Conservation (phyloP, 2,113 vertebrate genomes). For the Eonycteris spelaea region DNA sequence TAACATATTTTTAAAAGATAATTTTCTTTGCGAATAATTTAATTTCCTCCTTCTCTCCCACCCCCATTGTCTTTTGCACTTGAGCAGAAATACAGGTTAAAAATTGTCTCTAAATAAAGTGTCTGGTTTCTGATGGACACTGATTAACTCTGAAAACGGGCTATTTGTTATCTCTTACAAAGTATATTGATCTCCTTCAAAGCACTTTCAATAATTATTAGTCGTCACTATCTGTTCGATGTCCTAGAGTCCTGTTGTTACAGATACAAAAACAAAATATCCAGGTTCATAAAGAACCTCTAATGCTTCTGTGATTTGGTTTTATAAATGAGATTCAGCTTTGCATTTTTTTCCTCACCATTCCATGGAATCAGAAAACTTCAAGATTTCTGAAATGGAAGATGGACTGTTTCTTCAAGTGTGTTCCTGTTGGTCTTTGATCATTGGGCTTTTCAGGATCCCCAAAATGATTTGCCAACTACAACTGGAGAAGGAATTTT, state of each 20-base stretch:
- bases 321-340: not conserved
- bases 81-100: not conserved
- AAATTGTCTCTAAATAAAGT: slow-evolving; percentile 15
- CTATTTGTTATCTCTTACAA: slow-evolving; percentile 15
- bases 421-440: not conserved
- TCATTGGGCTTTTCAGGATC: not conserved
- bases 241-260: not conserved
- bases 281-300: not conserved
- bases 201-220: not conserved
- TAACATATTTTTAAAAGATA: not conserved
- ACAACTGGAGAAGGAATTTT: not conserved
- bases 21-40: not conserved
- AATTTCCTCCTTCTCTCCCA: not conserved
- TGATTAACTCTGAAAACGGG: not conserved
- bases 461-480: not conserved
- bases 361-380: not conserved
- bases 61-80: not conserved
- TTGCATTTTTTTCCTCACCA: not conserved
- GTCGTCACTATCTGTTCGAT: not conserved
- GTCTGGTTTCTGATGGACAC: not conserved
- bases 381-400: not conserved
- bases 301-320: not conserved
- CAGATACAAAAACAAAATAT: not conserved
- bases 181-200: slow-evolving; percentile 19
- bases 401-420: not conserved